Evolutionary conservation across 2,888 invertebrate species (phyloP).

Genomic region (Margaritifera margaritifera): DNA sequence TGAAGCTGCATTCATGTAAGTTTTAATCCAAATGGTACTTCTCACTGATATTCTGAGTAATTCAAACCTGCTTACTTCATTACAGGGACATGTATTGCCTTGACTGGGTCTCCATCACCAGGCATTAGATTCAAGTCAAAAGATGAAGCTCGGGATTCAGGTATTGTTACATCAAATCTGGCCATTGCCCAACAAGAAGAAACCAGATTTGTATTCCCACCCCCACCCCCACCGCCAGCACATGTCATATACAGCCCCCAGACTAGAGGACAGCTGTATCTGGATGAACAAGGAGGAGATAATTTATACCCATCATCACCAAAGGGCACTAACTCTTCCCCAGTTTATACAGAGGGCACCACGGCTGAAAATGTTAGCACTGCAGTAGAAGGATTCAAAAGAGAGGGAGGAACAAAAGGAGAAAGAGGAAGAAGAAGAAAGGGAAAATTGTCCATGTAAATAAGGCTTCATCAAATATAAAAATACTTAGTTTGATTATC

Average conservation of each 20-base stretch:
- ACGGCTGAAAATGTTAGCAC: too few relatives aligned
- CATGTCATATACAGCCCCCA: too few relatives aligned
- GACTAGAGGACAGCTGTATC: too few relatives aligned
- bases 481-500: too few relatives aligned
- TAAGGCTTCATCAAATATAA: not conserved
- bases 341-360: too few relatives aligned
- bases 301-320: conserved; percentile 26
- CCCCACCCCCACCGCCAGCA: conserved; percentile 13
- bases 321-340: conserved; percentile 15
- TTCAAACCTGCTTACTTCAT: not conserved
- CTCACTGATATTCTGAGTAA: too few relatives aligned
- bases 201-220: conserved; percentile 24
- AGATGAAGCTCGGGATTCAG: too few relatives aligned
- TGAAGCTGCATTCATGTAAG: too few relatives aligned
- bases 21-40: too few relatives aligned
- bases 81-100: conserved; percentile 36
- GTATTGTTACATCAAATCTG: not conserved
- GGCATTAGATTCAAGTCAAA: conserved; percentile 1
- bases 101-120: conserved; percentile 38
- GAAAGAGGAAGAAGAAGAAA: too few relatives aligned
- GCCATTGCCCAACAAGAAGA: conserved; percentile 13
- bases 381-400: too few relatives aligned
- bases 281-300: not conserved
- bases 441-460: not conserved
- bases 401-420: too few relatives aligned